Conservation (phyloP, 2,113 vertebrate genomes). For the Clupea harengus region DNA sequence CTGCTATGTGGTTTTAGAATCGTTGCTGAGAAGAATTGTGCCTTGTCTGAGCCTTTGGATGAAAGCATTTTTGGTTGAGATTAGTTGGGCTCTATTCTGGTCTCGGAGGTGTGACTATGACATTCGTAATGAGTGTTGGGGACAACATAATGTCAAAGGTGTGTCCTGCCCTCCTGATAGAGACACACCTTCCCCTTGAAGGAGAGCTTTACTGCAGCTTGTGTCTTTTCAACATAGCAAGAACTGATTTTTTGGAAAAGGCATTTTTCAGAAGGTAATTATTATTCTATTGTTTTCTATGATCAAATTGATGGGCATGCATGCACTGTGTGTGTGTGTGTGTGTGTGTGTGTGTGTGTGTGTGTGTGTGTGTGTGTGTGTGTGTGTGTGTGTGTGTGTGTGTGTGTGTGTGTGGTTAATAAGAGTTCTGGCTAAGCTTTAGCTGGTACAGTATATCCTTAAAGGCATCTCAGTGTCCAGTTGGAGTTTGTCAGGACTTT, state of each 20-base stretch:
- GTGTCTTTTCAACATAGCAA: neutral
- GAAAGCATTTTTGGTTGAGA: neutral
- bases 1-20: neutral
- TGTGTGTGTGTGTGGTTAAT: neutral
- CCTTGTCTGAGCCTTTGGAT: neutral
- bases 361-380: neutral
- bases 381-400: neutral
- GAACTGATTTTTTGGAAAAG: neutral
- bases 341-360: neutral
- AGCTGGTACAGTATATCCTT: neutral
- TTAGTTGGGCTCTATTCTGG: neutral
- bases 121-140: neutral
- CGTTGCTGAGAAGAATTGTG: neutral
- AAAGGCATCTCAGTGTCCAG: neutral
- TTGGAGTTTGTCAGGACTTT: constrained; percentile 11
- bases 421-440: neutral
- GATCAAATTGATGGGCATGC: neutral
- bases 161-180: neutral
- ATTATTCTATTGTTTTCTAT: neutral
- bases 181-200: neutral
- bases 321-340: neutral
- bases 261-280: neutral
- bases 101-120: neutral
- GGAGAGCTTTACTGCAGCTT: neutral
- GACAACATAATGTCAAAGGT: neutral